Percentiles rank a stretch among this genome's conserved stretches.
Evolutionary conservation across 2,888 invertebrate species (phyloP).

Genomic region (Agriopis marginaria): DNA sequence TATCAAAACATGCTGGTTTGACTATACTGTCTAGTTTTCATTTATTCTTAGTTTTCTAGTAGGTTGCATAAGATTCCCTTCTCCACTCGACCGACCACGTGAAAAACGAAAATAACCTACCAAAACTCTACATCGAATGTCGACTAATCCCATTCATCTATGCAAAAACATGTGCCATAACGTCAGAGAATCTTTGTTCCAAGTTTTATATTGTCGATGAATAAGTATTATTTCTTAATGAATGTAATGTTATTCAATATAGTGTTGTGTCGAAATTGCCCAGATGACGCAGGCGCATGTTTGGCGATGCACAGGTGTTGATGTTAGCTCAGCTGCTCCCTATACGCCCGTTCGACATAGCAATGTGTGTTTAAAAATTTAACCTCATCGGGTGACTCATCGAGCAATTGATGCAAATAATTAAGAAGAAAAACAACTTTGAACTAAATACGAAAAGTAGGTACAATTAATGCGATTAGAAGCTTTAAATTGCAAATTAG

Average conservation of each 20-base stretch:
- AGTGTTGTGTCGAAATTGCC: conserved; percentile 70
- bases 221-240: conserved; percentile 57
- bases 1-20: too few species aligned
- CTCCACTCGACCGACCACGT: background rate
- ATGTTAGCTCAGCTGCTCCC: conserved; percentile 68
- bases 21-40: background rate
- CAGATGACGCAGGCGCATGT: conserved; percentile 72
- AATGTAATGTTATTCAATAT: conserved; percentile 62
- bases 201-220: conserved; percentile 44
- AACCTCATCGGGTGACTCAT: conserved; percentile 61
- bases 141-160: conserved; percentile 56
- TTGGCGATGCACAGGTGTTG: conserved; percentile 63
- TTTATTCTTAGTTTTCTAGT: background rate
- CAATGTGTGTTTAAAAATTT: conserved; percentile 49
- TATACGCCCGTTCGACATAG: conserved; percentile 44
- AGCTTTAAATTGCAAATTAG: background rate
- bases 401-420: conserved; percentile 47
- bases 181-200: conserved; percentile 53
- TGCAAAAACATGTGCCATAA: conserved; percentile 50
- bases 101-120: conserved; percentile 31
- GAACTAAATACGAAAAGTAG: conserved; percentile 40
- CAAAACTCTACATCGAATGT: conserved; percentile 34
- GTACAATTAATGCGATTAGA: conserved; percentile 6
- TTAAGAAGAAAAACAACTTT: conserved; percentile 34
- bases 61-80: background rate